A percentile compares a stretch with the other conserved stretches of the same genome.
These are phyloP conservation scores for Caenorhabditis brenneri DNA, from an alignment of 1,140 invertebrate species.

Conservation along the genomic window DNA sequence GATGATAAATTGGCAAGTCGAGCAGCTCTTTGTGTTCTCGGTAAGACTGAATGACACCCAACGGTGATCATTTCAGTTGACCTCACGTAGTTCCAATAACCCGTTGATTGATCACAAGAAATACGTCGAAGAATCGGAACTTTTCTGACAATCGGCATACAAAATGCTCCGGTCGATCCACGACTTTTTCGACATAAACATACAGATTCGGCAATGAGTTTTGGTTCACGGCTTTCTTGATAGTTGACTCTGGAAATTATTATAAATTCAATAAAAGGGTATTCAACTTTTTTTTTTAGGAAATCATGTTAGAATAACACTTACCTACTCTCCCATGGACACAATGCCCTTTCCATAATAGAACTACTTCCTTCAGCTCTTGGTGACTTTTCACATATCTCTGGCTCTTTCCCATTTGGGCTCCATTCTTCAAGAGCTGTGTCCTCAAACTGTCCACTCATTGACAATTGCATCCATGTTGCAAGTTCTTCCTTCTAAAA, in stretches of 20 bases:
- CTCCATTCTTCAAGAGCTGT: slow-evolving; percentile 32
- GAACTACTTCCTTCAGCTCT: slow-evolving; percentile 29
- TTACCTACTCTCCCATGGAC: slow-evolving; percentile 47
- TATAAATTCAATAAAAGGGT: too few relatives aligned
- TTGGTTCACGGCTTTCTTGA: slow-evolving; percentile 43
- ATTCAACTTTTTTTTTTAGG: background rate
- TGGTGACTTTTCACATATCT: slow-evolving; percentile 44
- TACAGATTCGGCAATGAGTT: slow-evolving; percentile 42
- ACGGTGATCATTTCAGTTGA: slow-evolving; percentile 42
- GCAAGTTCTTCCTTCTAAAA: slow-evolving; percentile 48
- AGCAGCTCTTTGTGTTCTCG: slow-evolving; percentile 41
- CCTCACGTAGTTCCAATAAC: slow-evolving; percentile 29
- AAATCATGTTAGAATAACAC: background rate
- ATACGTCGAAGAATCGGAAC: slow-evolving; percentile 42
- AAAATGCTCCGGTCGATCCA: slow-evolving; percentile 48
- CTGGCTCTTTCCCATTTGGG: slow-evolving; percentile 26
- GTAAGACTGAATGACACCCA: slow-evolving; percentile 47
- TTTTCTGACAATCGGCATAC: slow-evolving; percentile 46
- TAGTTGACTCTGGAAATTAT: slow-evolving; percentile 47
- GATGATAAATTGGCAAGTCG: slow-evolving; percentile 23
- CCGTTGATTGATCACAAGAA: slow-evolving; percentile 36
- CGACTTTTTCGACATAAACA: slow-evolving; percentile 46
- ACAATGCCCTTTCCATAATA: slow-evolving; percentile 47
- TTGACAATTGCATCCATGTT: slow-evolving; percentile 45
- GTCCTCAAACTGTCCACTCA: slow-evolving; percentile 25